Evolutionary conservation across 2,888 invertebrate species (phyloP).

Genomic region (Buathra laborator): DNA sequence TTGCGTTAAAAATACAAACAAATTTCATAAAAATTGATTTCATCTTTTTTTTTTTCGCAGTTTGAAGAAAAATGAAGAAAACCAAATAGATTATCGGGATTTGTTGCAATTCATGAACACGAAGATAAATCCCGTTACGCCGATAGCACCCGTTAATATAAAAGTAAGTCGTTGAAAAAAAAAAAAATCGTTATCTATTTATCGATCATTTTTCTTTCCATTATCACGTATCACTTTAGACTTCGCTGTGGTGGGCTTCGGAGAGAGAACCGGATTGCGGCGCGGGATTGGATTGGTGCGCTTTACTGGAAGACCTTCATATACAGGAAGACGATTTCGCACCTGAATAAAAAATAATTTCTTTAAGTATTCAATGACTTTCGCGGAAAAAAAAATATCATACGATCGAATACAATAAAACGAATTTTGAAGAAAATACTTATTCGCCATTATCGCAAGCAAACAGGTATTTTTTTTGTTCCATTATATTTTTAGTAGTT

Average conservation of each 20-base stretch:
- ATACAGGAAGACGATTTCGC: conserved; percentile 80
- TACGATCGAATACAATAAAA: background rate
- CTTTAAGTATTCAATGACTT: background rate
- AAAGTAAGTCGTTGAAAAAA: conserved; percentile 74
- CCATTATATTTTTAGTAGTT: too few species aligned
- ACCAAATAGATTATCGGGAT: conserved; percentile 89
- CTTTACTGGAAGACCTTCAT: conserved; percentile 85
- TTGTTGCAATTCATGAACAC: conserved; percentile 91
- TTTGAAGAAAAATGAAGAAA: conserved; percentile 88
- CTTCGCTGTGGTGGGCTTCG: conserved; percentile 85
- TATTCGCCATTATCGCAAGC: background rate
- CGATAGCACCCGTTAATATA: conserved; percentile 86
- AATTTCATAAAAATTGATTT: background rate
- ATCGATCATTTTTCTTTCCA: conserved; percentile 42
- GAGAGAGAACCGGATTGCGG: conserved; percentile 84
- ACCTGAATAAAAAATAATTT: conserved; percentile 25
- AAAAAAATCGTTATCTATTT: conserved; percentile 5
- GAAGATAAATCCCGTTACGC: conserved; percentile 86
- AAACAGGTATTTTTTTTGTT: too few species aligned
- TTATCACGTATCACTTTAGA: conserved; percentile 77
- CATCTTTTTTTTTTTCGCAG: conserved; percentile 81
- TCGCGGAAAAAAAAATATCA: background rate
- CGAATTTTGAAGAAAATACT: background rate
- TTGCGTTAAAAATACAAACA: conserved; percentile 25
- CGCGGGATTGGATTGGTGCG: conserved; percentile 85